Evolutionary conservation across 2,888 invertebrate genomes (phyloP).

Genomic region (Anoncus sp.): DNA sequence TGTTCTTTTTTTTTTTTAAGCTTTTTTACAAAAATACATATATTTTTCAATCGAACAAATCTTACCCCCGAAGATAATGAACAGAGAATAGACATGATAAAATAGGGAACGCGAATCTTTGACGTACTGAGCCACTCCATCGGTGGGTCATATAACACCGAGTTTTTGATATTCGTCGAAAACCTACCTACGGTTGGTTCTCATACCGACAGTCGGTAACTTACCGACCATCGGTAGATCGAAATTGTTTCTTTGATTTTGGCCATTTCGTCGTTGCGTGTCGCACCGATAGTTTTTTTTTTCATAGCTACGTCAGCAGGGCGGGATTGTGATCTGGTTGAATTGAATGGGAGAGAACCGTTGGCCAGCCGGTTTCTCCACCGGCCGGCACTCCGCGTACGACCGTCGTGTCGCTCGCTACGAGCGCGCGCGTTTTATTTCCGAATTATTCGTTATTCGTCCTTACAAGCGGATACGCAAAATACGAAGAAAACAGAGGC

Average conservation of each 20-base stretch:
- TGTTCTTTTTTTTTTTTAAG: too few species aligned
- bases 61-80: too few species aligned
- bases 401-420: slow-evolving; percentile 77
- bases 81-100: too few species aligned
- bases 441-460: slow-evolving; percentile 48
- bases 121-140: too few species aligned
- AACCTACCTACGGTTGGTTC: slow-evolving; percentile 9
- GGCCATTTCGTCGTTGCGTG: slow-evolving; percentile 2
- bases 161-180: background rate
- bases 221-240: background rate
- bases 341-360: slow-evolving; percentile 71
- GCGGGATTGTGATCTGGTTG: slow-evolving; percentile 63
- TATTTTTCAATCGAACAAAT: too few species aligned
- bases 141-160: too few species aligned
- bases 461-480: slow-evolving; percentile 1
- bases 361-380: slow-evolving; percentile 63
- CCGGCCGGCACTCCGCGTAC: slow-evolving; percentile 80
- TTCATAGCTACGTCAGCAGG: slow-evolving; percentile 34
- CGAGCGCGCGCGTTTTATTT: slow-evolving; percentile 51
- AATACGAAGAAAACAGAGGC: slow-evolving; percentile 17
- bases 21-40: too few species aligned
- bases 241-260: background rate
- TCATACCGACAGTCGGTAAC: slow-evolving; percentile 7
- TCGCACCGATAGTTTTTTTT: slow-evolving; percentile 12
- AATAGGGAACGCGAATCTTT: too few species aligned